Evolutionary conservation across 2,888 invertebrate genomes (phyloP).

Genomic region (Zhuqinia jingwanae): DNA sequence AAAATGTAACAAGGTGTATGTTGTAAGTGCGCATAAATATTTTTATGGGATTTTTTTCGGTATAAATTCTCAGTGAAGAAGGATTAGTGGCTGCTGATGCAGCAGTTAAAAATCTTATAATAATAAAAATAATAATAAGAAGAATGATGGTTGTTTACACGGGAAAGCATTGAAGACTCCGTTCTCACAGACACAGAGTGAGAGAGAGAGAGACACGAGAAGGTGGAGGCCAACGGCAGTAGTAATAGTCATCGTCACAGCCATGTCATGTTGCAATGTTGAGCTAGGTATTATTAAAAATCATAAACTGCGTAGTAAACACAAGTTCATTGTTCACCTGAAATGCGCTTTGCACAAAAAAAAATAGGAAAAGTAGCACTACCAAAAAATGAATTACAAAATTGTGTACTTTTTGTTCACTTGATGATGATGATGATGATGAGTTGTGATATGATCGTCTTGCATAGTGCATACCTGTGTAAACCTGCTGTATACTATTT

Average conservation of each 20-base stretch:
- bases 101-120: too few species aligned
- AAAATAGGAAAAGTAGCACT: slow-evolving; percentile 18
- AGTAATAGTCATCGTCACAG: slow-evolving; percentile 18
- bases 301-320: slow-evolving; percentile 67
- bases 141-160: neutral
- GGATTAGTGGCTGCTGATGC: neutral
- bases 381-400: slow-evolving; percentile 37
- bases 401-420: slow-evolving; percentile 5
- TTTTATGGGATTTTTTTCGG: too few species aligned
- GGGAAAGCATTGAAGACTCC: neutral
- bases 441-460: too few species aligned
- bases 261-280: slow-evolving; percentile 1
- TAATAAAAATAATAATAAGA: too few species aligned
- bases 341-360: slow-evolving; percentile 40
- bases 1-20: neutral
- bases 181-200: slow-evolving; percentile 8
- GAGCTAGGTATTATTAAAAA: slow-evolving; percentile 31
- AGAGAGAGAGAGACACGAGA: neutral
- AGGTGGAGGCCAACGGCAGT: slow-evolving; percentile 52
- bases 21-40: too few species aligned
- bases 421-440: neutral
- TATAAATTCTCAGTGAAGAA: slow-evolving; percentile 16
- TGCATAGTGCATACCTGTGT: slow-evolving; percentile 32
- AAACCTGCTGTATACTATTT: neutral
- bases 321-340: slow-evolving; percentile 68